Percentiles rank a stretch among this genome's conserved stretches.
phyloP scores from a whole-genome alignment of 2,888 invertebrate genomes.

The Encarsia formosa region DNA sequence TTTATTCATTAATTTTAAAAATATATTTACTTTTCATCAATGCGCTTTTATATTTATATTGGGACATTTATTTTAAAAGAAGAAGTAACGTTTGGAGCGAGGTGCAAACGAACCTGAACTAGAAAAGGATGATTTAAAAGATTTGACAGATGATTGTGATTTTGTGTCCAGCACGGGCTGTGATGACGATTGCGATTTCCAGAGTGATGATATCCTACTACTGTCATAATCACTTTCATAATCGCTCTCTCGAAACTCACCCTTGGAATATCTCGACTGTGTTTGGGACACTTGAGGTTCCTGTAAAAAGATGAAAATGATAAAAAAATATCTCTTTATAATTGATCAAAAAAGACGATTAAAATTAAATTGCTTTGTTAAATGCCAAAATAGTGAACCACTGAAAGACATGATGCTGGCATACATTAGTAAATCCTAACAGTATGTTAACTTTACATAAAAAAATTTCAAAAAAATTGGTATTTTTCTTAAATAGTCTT shows the following conservation, averaged over 20 bases:
- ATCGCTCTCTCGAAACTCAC: slow-evolving; percentile 66
- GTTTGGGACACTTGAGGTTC: slow-evolving; percentile 56
- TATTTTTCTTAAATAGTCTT: too few species aligned
- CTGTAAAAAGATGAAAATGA: too few species aligned
- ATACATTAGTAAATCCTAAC: too few species aligned
- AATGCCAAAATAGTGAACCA: too few species aligned
- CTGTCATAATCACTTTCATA: slow-evolving; percentile 71
- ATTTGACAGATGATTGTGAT: slow-evolving; percentile 25
- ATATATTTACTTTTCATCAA: slow-evolving; percentile 11
- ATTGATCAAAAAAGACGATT: too few species aligned
- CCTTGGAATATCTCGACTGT: slow-evolving; percentile 63
- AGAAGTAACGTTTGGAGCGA: slow-evolving; percentile 26
- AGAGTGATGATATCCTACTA: slow-evolving; percentile 60
- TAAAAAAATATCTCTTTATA: too few species aligned
- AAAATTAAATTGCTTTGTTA: too few species aligned
- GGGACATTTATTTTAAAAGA: slow-evolving; percentile 29
- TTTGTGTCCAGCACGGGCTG: slow-evolving; percentile 21
- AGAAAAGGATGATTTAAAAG: slow-evolving; percentile 22
- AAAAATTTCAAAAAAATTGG: too few species aligned
- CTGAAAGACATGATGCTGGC: too few species aligned
- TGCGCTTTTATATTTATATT: slow-evolving; percentile 8
- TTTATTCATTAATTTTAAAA: too few species aligned
- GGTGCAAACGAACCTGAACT: slow-evolving; percentile 27
- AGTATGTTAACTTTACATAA: too few species aligned
- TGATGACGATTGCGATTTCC: slow-evolving; percentile 52